A percentile compares a stretch with the other conserved stretches of the same genome.
These are phyloP conservation scores for Cisticola juncidis DNA, from an alignment of 2,113 vertebrate genomes.

Conservation along the genomic window DNA sequence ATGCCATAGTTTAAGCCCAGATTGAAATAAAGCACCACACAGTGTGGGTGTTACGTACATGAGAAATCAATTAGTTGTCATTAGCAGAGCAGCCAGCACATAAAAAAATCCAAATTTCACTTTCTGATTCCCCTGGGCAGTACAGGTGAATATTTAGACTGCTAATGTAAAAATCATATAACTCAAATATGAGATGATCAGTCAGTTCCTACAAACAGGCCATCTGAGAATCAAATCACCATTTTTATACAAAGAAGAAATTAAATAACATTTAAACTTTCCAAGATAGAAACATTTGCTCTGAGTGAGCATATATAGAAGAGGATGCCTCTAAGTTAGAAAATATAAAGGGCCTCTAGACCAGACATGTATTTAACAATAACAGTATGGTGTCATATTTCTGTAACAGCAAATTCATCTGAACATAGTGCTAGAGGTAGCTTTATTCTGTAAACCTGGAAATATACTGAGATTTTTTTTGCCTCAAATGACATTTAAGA, in stretches of 20 bases:
- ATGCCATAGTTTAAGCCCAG: neutral
- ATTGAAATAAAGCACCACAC: neutral
- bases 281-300: neutral
- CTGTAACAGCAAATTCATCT: neutral
- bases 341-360: neutral
- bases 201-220: neutral
- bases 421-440: neutral
- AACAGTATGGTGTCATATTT: neutral
- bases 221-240: neutral
- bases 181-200: neutral
- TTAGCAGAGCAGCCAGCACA: neutral
- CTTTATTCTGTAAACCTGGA: neutral
- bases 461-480: neutral
- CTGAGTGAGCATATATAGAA: neutral
- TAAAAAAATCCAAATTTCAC: neutral
- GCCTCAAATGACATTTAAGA: constrained; percentile 39
- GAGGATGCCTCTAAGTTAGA: neutral
- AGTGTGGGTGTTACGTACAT: fast-evolving
- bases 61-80: neutral
- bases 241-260: neutral
- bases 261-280: neutral
- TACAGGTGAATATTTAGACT: neutral
- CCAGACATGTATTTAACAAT: neutral
- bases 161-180: neutral
- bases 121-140: neutral